Conservation (phyloP, 1,140 invertebrate species). For the Diorhabda carinulata region DNA sequence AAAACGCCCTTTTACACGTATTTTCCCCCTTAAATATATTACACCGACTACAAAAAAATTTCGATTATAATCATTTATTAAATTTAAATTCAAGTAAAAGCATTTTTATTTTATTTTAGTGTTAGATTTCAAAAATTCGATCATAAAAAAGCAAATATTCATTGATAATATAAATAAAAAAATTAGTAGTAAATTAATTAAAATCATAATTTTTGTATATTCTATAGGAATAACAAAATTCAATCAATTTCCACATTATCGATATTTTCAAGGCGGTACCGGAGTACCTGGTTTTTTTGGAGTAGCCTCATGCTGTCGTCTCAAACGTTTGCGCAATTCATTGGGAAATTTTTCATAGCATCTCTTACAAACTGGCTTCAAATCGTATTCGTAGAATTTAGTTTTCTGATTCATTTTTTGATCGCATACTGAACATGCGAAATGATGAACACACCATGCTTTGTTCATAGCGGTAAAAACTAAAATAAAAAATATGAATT, state of each 20-base stretch:
- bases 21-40: too few relatives aligned
- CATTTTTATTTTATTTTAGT: too few relatives aligned
- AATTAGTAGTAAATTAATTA: neutral
- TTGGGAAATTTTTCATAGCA: constrained; percentile 97
- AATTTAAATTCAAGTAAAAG: too few relatives aligned
- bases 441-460: constrained; percentile 99
- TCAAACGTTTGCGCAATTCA: constrained; percentile 85
- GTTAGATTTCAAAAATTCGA: too few relatives aligned
- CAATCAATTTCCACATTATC: neutral
- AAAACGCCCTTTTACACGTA: too few relatives aligned
- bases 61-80: too few relatives aligned
- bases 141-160: neutral
- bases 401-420: constrained; percentile 97
- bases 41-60: too few relatives aligned
- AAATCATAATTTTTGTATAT: neutral
- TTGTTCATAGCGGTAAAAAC: constrained; percentile 98
- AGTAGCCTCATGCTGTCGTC: constrained; percentile 72
- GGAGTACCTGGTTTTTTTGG: constrained; percentile 48
- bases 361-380: constrained; percentile 97
- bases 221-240: neutral
- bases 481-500: constrained; percentile 50
- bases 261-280: neutral
- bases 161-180: neutral
- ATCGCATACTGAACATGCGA: constrained; percentile 97
- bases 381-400: constrained; percentile 98